Conservation (phyloP, 2,797 vertebrate genomes). For the Molothrus ater region DNA sequence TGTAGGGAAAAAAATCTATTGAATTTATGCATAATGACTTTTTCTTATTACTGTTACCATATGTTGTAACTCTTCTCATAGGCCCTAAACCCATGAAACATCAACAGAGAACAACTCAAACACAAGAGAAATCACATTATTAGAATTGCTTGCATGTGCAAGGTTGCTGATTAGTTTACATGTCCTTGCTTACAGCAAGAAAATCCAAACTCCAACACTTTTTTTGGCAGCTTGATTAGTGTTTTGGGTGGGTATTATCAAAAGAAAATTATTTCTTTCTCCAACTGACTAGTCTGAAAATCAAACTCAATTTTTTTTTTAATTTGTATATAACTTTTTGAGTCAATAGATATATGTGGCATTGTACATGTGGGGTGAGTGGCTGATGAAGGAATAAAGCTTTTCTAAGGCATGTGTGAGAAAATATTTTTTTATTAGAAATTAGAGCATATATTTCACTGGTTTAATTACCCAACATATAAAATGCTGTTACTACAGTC, state of each 20-base stretch:
- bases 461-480: neutral
- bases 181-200: neutral
- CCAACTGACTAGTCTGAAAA: neutral
- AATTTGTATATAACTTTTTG: neutral
- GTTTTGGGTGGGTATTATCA: neutral
- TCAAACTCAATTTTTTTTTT: neutral
- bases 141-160: neutral
- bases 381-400: neutral
- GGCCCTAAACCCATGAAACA: neutral
- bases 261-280: neutral
- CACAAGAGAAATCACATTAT: neutral
- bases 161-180: neutral
- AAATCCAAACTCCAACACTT: neutral
- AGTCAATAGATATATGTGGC: neutral
- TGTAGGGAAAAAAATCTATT: neutral
- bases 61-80: neutral
- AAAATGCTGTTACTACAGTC: neutral
- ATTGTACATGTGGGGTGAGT: fast-evolving
- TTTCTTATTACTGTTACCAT: neutral
- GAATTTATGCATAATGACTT: neutral
- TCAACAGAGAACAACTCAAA: neutral
- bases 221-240: neutral
- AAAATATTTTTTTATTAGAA: neutral
- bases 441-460: neutral
- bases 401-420: neutral